A percentile compares a stretch with the other conserved stretches of the same genome.
Conservation (phyloP, 2,113 vertebrate genomes). For the Phalacrocorax brasilianus region DNA sequence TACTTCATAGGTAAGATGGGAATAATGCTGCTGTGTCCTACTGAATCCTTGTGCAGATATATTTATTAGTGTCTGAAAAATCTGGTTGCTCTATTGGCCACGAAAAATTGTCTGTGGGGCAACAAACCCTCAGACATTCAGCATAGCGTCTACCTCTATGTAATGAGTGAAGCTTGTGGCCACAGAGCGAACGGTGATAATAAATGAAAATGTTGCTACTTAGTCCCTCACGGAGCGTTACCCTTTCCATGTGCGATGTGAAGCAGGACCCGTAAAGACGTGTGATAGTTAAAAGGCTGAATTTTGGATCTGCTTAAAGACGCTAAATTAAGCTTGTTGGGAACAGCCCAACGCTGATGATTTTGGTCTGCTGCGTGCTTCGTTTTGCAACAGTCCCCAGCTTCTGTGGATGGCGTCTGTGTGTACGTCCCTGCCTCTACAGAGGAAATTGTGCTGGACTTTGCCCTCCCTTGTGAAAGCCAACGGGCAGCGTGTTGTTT, state of each 20-base stretch:
- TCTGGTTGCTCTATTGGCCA: background rate
- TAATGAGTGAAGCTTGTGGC: background rate
- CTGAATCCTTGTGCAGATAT: background rate
- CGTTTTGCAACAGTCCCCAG: background rate
- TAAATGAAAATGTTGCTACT: background rate
- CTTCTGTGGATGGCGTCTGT: background rate
- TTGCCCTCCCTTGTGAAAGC: background rate
- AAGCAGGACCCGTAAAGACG: background rate
- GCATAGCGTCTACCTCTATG: accelerated
- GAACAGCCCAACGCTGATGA: background rate
- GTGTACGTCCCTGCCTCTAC: background rate
- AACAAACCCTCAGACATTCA: background rate
- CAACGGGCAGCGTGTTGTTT: background rate
- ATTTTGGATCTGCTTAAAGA: background rate
- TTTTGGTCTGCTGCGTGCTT: background rate
- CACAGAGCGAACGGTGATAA: background rate
- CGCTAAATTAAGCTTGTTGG: background rate
- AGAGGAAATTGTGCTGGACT: background rate
- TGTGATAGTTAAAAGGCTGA: background rate
- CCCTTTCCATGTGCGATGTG: accelerated
- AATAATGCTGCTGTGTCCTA: accelerated
- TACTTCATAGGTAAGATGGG: background rate
- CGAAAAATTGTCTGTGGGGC: background rate
- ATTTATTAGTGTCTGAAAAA: background rate
- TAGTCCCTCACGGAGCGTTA: background rate